Percentiles rank a stretch among this genome's conserved stretches.
These are phyloP conservation scores for Prosopocoilus inquinatus DNA, from an alignment of 2,888 invertebrate species.

Conservation along the genomic window DNA sequence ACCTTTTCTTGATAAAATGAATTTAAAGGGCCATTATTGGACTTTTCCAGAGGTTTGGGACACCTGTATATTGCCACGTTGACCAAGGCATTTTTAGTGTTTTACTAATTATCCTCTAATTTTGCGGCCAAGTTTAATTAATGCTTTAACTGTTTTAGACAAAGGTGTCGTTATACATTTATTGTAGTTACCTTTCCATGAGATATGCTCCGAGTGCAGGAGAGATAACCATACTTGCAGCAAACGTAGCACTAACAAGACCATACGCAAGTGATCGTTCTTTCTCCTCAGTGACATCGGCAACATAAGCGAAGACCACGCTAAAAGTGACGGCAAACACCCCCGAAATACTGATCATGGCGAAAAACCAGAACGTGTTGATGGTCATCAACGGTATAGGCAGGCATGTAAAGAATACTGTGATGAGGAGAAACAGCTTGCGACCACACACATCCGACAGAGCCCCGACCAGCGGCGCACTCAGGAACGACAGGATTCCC, in stretches of 20 bases:
- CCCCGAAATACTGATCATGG: constrained; percentile 98
- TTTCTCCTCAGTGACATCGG: constrained; percentile 96
- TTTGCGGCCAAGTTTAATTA: too few species aligned
- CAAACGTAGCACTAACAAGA: constrained; percentile 92
- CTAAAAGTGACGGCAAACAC: constrained; percentile 99
- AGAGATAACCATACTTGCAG: constrained; percentile 97
- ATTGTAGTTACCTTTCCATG: constrained; percentile 61
- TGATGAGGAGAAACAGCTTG: constrained; percentile 95
- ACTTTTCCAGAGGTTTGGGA: too few species aligned
- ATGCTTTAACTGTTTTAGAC: too few species aligned
- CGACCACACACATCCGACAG: constrained; percentile 98
- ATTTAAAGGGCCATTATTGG: too few species aligned
- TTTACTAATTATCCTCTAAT: too few species aligned
- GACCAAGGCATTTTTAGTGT: too few species aligned
- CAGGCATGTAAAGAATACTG: constrained; percentile 97
- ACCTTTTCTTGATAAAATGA: too few species aligned
- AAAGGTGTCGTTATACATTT: too few species aligned
- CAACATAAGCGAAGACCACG: constrained; percentile 99
- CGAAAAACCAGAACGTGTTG: constrained; percentile 93
- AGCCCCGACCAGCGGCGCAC: constrained; percentile 96
- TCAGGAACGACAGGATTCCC: constrained; percentile 95
- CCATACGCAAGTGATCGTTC: constrained; percentile 95
- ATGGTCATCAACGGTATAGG: constrained; percentile 99
- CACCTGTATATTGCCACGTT: too few species aligned
- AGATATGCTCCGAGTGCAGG: constrained; percentile 93